Evolutionary conservation across 2,113 vertebrate species (phyloP), one percentile per base, ranked within the genome.

Genomic region (Panurus biarmicus): DNA sequence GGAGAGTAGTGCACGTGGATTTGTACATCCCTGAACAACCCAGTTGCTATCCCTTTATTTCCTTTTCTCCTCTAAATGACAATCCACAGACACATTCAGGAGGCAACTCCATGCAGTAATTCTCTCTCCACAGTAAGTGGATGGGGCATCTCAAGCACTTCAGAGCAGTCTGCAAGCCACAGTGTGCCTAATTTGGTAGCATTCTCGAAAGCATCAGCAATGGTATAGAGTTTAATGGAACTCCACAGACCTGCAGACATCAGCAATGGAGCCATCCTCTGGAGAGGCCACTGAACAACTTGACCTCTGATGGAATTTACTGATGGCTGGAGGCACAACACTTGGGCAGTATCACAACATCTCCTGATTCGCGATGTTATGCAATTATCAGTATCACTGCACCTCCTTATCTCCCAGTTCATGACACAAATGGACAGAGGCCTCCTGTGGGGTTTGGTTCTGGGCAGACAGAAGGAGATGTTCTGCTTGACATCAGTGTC

Each of bases 351-450:
- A 88, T 73, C 87, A 9, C 7, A 67, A 11, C 75, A 92, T 88
- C 95, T 96, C 78, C 94, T 61, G 67, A 85, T 54, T n/a, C n/a
- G n/a, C n/a, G n/a, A 50, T 17, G 75, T 88, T 73, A 89, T 38
- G 90, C 88, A 95, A 80, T 74, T 70, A 40, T 44, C 56, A 62
- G 19, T 45, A 90, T 64, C 95, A 11, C 35, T 35, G 88, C 44
- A 64, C 19, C 31, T 73, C 92, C 40, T 90, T 60, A 88, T 90
- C 94, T 96, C 72, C 64, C 40, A 62, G 64, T 12, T 85, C 33
- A 36, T 20, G 44, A 74, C 9, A 74, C 56, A 83, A 73, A 83
- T 16, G 67, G 84, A 61, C 38, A 51, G 88, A 91, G 79, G 60
- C 62, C 66, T 90, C 56, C 47, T 14, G 82, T 14, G 3, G 3